Percentiles rank a stretch among this genome's conserved stretches.
phyloP scores from a whole-genome alignment of 2,888 invertebrate species.

The Drosophila paranaensis region DNA sequence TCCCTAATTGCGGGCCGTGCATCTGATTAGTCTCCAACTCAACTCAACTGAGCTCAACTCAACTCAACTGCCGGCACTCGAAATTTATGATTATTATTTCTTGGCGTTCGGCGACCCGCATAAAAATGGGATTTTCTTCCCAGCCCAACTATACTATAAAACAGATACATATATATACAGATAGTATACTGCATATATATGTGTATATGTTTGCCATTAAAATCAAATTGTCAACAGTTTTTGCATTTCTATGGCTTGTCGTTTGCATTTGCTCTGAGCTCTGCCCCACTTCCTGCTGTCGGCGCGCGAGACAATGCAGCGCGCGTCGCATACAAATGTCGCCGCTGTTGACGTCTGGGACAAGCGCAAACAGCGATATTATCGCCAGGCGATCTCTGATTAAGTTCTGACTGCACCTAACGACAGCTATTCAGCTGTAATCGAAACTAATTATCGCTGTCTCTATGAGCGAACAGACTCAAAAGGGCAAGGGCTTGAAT shows the following conservation, averaged over 20 bases:
- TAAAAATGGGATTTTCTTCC: slow-evolving; percentile 43
- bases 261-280: slow-evolving; percentile 40
- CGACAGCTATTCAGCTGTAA: neutral
- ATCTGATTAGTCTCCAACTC: slow-evolving; percentile 40
- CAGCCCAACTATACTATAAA: neutral
- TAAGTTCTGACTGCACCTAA: neutral
- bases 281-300: slow-evolving; percentile 53
- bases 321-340: slow-evolving; percentile 63
- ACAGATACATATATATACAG: neutral
- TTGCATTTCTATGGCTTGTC: slow-evolving; percentile 11
- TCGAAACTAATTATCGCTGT: neutral
- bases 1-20: slow-evolving; percentile 42
- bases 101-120: slow-evolving; percentile 33
- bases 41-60: slow-evolving; percentile 24
- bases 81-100: slow-evolving; percentile 45
- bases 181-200: neutral
- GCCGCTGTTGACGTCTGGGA: slow-evolving; percentile 5
- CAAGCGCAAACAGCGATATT: slow-evolving; percentile 2
- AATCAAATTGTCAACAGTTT: slow-evolving; percentile 23
- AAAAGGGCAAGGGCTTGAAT: neutral
- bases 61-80: slow-evolving; percentile 41
- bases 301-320: slow-evolving; percentile 21
- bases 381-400: slow-evolving; percentile 13
- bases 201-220: slow-evolving; percentile 10
- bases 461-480: neutral